Conservation (phyloP, 2,797 vertebrate species). For the Strix occidentalis region DNA sequence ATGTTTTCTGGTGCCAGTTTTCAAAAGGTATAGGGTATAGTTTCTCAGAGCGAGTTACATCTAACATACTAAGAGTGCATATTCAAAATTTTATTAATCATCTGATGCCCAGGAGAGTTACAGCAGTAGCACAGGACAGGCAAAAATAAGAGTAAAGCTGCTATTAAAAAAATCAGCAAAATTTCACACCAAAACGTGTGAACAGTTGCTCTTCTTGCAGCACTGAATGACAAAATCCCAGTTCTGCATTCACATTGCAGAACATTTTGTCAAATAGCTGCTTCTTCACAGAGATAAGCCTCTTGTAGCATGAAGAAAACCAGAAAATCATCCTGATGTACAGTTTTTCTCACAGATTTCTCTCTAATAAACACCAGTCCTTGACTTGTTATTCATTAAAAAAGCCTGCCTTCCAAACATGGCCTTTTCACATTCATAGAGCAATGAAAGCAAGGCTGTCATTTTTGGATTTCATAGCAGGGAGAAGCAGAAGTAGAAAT, state of each 20-base stretch:
- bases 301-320: neutral
- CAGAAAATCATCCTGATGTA: neutral
- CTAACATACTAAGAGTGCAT: neutral
- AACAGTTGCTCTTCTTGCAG: neutral
- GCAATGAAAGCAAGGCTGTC: neutral
- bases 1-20: neutral
- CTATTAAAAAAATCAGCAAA: neutral
- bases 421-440: neutral
- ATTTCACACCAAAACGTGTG: neutral
- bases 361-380: neutral
- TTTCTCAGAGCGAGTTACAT: neutral
- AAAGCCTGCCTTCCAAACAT: neutral
- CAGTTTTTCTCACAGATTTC: neutral
- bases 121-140: neutral
- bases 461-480: neutral
- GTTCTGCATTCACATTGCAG: neutral
- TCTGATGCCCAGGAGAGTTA: neutral
- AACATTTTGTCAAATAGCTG: neutral
- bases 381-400: neutral
- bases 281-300: neutral
- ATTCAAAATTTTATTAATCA: neutral
- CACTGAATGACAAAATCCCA: neutral
- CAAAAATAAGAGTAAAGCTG: neutral
- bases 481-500: neutral
- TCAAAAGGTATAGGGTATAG: neutral